Evolutionary conservation across 2,888 invertebrate species (phyloP).

Genomic region (Melinopterus prodromus): DNA sequence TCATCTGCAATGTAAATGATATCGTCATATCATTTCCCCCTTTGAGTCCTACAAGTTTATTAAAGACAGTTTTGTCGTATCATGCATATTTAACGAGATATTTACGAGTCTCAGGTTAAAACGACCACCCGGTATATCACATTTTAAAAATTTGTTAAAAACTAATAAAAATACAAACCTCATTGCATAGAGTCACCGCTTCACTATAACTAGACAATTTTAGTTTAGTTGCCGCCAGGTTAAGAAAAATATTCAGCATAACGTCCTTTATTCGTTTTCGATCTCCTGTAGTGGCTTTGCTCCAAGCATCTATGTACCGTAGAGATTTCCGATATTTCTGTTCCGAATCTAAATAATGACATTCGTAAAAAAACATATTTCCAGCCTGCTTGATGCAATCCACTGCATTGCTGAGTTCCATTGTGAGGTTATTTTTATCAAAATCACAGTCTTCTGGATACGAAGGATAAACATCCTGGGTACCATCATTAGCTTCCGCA

Average conservation of each 20-base stretch:
- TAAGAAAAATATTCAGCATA: conserved; percentile 66
- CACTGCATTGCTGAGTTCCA: conserved; percentile 62
- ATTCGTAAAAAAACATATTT: conserved; percentile 71
- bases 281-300: conserved; percentile 49
- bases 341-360: conserved; percentile 70
- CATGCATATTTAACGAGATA: too few relatives aligned
- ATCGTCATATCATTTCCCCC: too few relatives aligned
- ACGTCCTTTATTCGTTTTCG: conserved; percentile 58
- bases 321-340: conserved; percentile 83
- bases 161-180: conserved; percentile 61
- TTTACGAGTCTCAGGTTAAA: too few relatives aligned
- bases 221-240: conserved; percentile 78
- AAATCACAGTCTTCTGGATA: conserved; percentile 79
- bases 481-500: conserved; percentile 73
- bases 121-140: too few relatives aligned
- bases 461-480: conserved; percentile 75
- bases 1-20: too few relatives aligned
- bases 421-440: conserved; percentile 33
- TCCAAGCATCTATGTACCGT: conserved; percentile 71
- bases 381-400: conserved; percentile 75
- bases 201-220: conserved; percentile 70
- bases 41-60: too few relatives aligned
- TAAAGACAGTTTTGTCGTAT: too few relatives aligned
- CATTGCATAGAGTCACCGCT: conserved; percentile 71
- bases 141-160: too few relatives aligned